Percentiles rank a stretch among this genome's conserved stretches.
phyloP scores from a whole-genome alignment of 2,888 invertebrate genomes.

The Elmis aenea region DNA sequence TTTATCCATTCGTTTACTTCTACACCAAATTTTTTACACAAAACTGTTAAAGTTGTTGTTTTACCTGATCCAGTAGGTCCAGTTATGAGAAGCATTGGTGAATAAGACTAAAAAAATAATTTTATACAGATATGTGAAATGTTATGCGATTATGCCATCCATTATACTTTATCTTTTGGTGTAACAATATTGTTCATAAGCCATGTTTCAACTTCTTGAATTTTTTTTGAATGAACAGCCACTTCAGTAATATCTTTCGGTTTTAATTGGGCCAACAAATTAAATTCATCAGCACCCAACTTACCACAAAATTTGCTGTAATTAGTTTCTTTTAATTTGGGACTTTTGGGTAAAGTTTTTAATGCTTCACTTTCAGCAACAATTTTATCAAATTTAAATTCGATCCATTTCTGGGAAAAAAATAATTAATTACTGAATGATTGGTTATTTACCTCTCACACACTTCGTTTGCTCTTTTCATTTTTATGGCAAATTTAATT shows the following conservation, averaged over 20 bases:
- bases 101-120: constrained; percentile 34
- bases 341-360: neutral
- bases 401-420: constrained; percentile 27
- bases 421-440: too few relatives aligned
- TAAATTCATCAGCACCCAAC: too few relatives aligned
- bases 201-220: constrained; percentile 69
- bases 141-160: neutral
- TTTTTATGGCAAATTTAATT: too few relatives aligned
- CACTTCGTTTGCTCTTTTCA: too few relatives aligned
- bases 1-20: constrained; percentile 77
- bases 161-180: neutral
- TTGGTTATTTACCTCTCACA: too few relatives aligned
- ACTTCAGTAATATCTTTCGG: constrained; percentile 59
- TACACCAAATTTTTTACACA: constrained; percentile 58
- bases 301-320: too few relatives aligned
- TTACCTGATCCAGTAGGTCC: constrained; percentile 86
- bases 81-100: constrained; percentile 63
- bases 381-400: constrained; percentile 20
- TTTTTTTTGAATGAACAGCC: constrained; percentile 70
- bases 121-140: neutral
- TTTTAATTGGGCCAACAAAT: constrained; percentile 59
- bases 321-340: constrained; percentile 5
- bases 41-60: constrained; percentile 63
- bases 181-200: constrained; percentile 39
- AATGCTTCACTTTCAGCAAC: constrained; percentile 1